Percentiles rank a stretch among this genome's conserved stretches.
These are phyloP conservation scores for Dendrocincla tyrannina DNA, from an alignment of 2,797 vertebrate species.

Conservation along the genomic window DNA sequence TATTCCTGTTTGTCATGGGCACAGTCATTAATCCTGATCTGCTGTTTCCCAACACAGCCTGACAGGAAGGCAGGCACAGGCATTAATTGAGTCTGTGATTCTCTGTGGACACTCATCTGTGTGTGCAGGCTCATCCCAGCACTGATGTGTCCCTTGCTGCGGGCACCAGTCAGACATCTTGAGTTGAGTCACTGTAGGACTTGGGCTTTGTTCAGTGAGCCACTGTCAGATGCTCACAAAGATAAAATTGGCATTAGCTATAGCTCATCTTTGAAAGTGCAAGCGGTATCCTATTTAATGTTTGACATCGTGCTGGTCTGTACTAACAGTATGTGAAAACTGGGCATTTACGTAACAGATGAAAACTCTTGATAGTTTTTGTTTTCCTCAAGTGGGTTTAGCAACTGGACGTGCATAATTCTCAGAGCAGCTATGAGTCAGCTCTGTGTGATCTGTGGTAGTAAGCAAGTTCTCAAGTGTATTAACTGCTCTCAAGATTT, in stretches of 20 bases:
- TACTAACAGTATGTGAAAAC: neutral
- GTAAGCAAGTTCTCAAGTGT: neutral
- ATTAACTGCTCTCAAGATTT: neutral
- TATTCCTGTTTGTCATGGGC: neutral
- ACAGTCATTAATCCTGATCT: neutral
- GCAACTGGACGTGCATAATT: neutral
- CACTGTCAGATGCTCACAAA: neutral
- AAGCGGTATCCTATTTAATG: neutral
- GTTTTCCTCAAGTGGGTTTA: slow-evolving; percentile 6
- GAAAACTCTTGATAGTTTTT: neutral
- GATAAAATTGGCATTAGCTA: neutral
- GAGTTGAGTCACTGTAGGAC: neutral
- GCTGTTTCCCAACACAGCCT: neutral
- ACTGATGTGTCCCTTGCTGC: neutral
- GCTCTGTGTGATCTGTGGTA: neutral
- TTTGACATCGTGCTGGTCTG: neutral
- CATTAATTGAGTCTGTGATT: neutral
- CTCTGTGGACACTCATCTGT: neutral
- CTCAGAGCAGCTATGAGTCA: neutral
- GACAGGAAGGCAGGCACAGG: neutral
- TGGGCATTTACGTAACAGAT: neutral
- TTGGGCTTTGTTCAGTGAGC: neutral
- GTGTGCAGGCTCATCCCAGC: neutral
- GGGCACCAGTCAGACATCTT: neutral
- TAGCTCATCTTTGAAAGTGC: neutral